Conservation (phyloP, 2,888 invertebrate genomes). For the Philaethria dido region DNA sequence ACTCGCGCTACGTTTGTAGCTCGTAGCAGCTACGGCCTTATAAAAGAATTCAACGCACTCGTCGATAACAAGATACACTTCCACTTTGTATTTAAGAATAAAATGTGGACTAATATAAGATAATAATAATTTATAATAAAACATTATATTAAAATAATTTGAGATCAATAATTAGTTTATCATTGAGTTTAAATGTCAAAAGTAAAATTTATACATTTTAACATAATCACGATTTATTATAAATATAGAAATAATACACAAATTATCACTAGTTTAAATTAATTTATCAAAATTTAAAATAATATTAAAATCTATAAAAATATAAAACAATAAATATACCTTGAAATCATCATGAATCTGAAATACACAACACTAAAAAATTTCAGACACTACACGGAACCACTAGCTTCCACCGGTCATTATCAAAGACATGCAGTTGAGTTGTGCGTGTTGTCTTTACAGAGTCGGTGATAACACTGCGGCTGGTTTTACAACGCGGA, state of each 20-base stretch:
- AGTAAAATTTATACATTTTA: not conserved
- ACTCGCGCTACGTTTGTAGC: slow-evolving; percentile 46
- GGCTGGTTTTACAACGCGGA: slow-evolving; percentile 46
- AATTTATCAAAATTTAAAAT: not conserved
- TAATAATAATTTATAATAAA: too few relatives aligned
- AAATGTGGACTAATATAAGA: not conserved
- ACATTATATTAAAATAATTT: too few relatives aligned
- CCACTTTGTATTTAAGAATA: not conserved
- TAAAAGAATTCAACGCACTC: slow-evolving; percentile 50
- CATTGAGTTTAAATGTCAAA: too few relatives aligned
- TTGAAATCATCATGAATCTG: slow-evolving; percentile 60
- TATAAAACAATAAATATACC: slow-evolving; percentile 51
- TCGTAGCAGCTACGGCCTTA: slow-evolving; percentile 53
- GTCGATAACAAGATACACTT: not conserved
- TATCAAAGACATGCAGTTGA: slow-evolving; percentile 39
- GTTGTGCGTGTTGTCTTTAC: slow-evolving; percentile 60
- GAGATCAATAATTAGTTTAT: not conserved
- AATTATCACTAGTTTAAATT: slow-evolving; percentile 22
- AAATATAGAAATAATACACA: too few relatives aligned
- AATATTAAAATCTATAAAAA: not conserved
- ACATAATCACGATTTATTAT: too few relatives aligned
- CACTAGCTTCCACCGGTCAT: slow-evolving; percentile 32
- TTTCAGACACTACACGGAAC: slow-evolving; percentile 39
- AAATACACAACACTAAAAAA: slow-evolving; percentile 49
- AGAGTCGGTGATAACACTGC: slow-evolving; percentile 65